A percentile compares a stretch with the other conserved stretches of the same genome.
phyloP scores from a whole-genome alignment of 2,113 vertebrate genomes.

The Scomber colias region DNA sequence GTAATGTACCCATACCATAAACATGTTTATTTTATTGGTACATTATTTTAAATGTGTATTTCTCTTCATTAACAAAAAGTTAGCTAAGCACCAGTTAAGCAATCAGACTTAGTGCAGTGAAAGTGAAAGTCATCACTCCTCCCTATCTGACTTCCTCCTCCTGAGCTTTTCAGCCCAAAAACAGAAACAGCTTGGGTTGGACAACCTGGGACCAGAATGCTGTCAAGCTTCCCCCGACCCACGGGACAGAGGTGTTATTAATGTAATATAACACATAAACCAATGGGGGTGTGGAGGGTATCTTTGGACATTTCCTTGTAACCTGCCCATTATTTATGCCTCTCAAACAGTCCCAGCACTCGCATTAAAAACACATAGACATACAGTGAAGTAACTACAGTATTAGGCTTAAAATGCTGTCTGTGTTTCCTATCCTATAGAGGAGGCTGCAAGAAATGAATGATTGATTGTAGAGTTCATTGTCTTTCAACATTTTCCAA shows the following conservation, averaged over 20 bases:
- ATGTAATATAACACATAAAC: conserved; percentile 78
- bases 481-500: conserved; percentile 33
- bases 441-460: conserved; percentile 17
- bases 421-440: conserved; percentile 25
- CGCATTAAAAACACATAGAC: conserved; percentile 10
- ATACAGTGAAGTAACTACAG: conserved; percentile 23
- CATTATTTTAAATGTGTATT: no score
- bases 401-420: conserved; percentile 31
- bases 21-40: no score
- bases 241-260: conserved; percentile 77
- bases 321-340: conserved; percentile 57
- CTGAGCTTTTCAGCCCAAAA: conserved; percentile 64
- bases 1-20: no score
- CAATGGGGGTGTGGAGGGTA: conserved; percentile 30
- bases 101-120: conserved; percentile 38
- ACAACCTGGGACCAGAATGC: conserved; percentile 61
- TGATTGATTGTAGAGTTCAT: conserved; percentile 59
- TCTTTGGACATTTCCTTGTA: conserved; percentile 51
- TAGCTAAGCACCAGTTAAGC: conserved; percentile 24
- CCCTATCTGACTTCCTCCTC: conserved; percentile 65
- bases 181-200: conserved; percentile 63
- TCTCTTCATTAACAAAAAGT: neutral
- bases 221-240: conserved; percentile 70
- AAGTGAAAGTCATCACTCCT: conserved; percentile 52
- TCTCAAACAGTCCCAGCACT: neutral